Evolutionary conservation across 1,140 invertebrate species (phyloP), one percentile per base, ranked within the genome.

Genomic region (Pseudomyrmex flavicornis): DNA sequence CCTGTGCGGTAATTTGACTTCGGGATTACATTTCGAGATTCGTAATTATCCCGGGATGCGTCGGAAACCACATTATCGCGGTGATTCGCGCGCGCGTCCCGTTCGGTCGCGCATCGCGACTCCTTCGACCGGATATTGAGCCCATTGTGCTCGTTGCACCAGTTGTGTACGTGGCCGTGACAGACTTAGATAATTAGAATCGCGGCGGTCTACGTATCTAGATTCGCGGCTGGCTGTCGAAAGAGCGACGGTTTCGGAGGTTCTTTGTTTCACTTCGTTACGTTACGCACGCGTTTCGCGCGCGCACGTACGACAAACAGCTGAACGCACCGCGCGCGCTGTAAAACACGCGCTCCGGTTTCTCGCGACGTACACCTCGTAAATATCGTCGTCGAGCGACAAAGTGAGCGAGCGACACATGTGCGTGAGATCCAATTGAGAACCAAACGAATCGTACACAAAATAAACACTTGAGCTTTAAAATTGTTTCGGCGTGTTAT

Each of bases 131-230:
- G 76, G 76, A 80, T 80, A 80, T 80, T 72, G 54, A 80, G 76
- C 76, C 66, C 54, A 80, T 80, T 80, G 76, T 80, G 20, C 76
- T 80, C 66, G 76, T 80, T 80, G 76, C 66, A 80, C 76, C 76
- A 61, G 76, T 80, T 80, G 66, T 70, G 66, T 80, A 70, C 59
- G 76, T 50, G 76, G n/a, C 76, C 76, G 66, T 80, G 76, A 80
- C 76, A 80, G 76, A 70, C 76, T 80, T 80, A 72, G 66, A 80
- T 80, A 80, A 80, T 80, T 80, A 80, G 66, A 80, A 26, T 59
- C 20, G 63, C 50, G 10, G 44, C 62, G 48, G 9, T 70, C 17
- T 15, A 26, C 1, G 22, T 26, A 48, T 63, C 22, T 26, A 1
- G 59, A 9, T 48, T 48, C 59, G 46, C n/a, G 76, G 15, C 17